A percentile compares a stretch with the other conserved stretches of the same genome.
phyloP scores from a whole-genome alignment of 2,113 vertebrate genomes.

The Cyprinodon brontotheroides region DNA sequence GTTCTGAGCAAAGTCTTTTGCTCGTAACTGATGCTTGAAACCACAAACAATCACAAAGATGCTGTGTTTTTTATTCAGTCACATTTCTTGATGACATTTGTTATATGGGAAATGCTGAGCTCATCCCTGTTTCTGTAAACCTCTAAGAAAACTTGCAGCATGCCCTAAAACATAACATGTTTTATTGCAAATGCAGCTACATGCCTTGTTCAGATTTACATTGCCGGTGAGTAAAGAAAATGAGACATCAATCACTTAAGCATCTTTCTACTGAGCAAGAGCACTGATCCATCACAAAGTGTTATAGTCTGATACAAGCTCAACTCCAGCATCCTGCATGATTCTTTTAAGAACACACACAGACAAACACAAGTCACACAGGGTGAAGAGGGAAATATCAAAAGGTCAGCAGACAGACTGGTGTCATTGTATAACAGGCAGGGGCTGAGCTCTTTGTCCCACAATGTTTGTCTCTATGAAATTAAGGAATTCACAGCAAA shows the following conservation, averaged over 20 bases:
- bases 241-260: conserved; percentile 66
- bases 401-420: conserved; percentile 65
- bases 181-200: not conserved
- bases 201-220: conserved; percentile 30
- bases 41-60: not conserved
- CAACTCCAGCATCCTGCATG: conserved; percentile 35
- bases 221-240: conserved; percentile 49
- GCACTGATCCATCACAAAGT: conserved; percentile 62
- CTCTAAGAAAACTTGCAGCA: not conserved
- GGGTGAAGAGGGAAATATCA: conserved; percentile 64
- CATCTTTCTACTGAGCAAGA: conserved; percentile 62
- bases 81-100: not conserved
- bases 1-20: not conserved
- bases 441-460: conserved; percentile 49
- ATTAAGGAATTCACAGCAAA: conserved; percentile 42
- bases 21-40: not conserved
- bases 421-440: conserved; percentile 49
- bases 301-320: conserved; percentile 47
- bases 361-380: conserved; percentile 19
- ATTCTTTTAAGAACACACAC: conserved; percentile 7
- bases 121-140: not conserved
- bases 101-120: not conserved
- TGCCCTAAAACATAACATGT: not conserved
- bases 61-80: not conserved
- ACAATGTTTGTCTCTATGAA: conserved; percentile 46